Evolutionary conservation across 2,888 invertebrate genomes (phyloP), one percentile per base, ranked within the genome.

Genomic region (Lasiommata megera): DNA sequence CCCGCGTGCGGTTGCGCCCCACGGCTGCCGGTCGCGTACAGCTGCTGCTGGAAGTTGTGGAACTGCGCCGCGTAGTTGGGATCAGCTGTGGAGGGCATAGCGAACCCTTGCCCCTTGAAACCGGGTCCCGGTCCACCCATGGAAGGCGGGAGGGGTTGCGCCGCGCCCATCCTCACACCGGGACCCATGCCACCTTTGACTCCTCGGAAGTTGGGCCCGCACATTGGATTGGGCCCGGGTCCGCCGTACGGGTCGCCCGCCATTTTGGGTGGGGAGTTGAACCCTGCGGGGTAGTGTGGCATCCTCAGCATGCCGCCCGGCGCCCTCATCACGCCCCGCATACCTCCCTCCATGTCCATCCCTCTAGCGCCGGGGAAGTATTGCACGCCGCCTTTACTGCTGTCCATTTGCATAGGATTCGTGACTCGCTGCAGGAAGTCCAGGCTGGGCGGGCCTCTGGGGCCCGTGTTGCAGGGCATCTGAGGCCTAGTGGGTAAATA

Each of bases 401-500:
- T 65, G 91, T 93, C 94, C 92, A 95, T 94, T 51, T 94, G 93
- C 84, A 96, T 93, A 0, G 98, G 97, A 79, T 96, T 96, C 16
- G 97, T 95, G 73, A 96, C 97, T 59, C 97, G 93, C 71, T 96
- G 97, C 56, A 98, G 88, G 85, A 98, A 98, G 73, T 98, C 97
- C 64, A 98, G 90, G 84, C 96, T 96, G 38, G 97, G 97, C 5
- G 97, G 96, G 8, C 95, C 95, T 43, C 97, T 91, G 0, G 95
- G 95, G 53, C 93, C 94, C 29, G 92, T 90, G 61, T 93, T 92
- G 73, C 93, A 93, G 9, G 94, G 93, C 72, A 94, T 94, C 78
- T 97, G 97, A n/a, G 98, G 96, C 85, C 98, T 93, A 52, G 98
- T 97, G 17, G 99, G 99, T 82, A 98, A 93, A 92, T 99, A 99